Evolutionary conservation across 2,888 invertebrate genomes (phyloP), one percentile per base, ranked within the genome.

Genomic region (Erebia ligea): DNA sequence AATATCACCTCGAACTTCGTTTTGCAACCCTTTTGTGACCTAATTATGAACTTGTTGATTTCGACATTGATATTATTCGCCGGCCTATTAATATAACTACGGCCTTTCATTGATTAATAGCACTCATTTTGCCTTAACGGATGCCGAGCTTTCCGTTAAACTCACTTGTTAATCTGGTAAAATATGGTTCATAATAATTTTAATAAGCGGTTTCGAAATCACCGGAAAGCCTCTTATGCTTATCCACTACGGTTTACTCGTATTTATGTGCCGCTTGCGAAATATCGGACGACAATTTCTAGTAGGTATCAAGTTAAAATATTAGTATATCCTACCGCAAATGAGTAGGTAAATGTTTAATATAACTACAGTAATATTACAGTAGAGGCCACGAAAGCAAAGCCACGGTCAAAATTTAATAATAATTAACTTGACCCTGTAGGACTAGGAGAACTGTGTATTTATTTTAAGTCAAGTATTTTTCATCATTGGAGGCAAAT

Each of bases 101-200:
- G 59, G 69, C 54, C 66, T 75, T 72, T 73, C 70, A 72, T 70
- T 70, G 71, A 75, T 73, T 64, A 57, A 69, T 54, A 59, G 61
- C 64, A 61, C 56, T 68, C 68, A 69, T 68, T 71, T 75, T 70
- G 71, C 72, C 71, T 71, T 73, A 73, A 71, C 77, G 76, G 77
- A 77, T 74, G 77, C 70, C 74, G 74, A 72, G 71, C 66, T 68
- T 70, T 71, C 72, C 68, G 68, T 64, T 19, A 68, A 52, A 59
- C n/a, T 8, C 61, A 56, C 42, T 68, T 34, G 62, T 34, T 57
- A 50, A 69, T 57, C 19, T 21, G 25, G 21, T 69, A 61, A 67
- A 67, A 69, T 71, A 71, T 71, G 61, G 56, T 69, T 71, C 62
- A 72, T 70, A 48, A 70, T 70, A 45, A 67, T 67, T 67, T 72